These are phyloP conservation scores for Diorhabda carinulata DNA, from an alignment of 1,140 invertebrate species.

Conservation along the genomic window DNA sequence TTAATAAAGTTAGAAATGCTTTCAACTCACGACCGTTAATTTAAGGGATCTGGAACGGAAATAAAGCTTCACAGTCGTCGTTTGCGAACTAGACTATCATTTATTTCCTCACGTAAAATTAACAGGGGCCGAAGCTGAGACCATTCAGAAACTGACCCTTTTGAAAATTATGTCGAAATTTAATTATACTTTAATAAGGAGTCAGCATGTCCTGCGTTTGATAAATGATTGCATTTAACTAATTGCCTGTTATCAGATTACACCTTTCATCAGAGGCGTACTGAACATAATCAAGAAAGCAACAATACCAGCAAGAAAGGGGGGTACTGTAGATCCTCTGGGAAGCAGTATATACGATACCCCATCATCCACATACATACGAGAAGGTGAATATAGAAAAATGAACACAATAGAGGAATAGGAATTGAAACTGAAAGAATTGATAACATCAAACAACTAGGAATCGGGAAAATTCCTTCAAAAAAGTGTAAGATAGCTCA, in stretches of 20 bases:
- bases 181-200: slow-evolving; percentile 46
- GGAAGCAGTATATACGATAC: no score
- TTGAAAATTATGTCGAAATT: slow-evolving; percentile 42
- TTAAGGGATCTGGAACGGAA: slow-evolving; percentile 14
- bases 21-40: slow-evolving; percentile 14
- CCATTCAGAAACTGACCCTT: slow-evolving; percentile 27
- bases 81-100: slow-evolving; percentile 18
- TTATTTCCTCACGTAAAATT: slow-evolving; percentile 38
- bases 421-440: no score
- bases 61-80: slow-evolving; percentile 5
- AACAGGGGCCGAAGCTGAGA: slow-evolving; percentile 44
- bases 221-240: slow-evolving; percentile 47
- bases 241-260: slow-evolving; percentile 46
- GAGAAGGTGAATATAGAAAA: no score
- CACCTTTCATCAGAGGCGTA: slow-evolving; percentile 28
- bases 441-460: no score
- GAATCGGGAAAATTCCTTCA: no score
- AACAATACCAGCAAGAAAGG: no score
- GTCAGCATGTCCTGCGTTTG: slow-evolving; percentile 32
- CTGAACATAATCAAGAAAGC: neutral
- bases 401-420: no score
- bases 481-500: no score
- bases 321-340: no score
- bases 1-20: slow-evolving; percentile 20
- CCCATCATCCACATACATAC: no score